Base-by-base conservation (phyloP, 1,140 invertebrate genomes). In the Rhagoletis zephyria region DNA sequence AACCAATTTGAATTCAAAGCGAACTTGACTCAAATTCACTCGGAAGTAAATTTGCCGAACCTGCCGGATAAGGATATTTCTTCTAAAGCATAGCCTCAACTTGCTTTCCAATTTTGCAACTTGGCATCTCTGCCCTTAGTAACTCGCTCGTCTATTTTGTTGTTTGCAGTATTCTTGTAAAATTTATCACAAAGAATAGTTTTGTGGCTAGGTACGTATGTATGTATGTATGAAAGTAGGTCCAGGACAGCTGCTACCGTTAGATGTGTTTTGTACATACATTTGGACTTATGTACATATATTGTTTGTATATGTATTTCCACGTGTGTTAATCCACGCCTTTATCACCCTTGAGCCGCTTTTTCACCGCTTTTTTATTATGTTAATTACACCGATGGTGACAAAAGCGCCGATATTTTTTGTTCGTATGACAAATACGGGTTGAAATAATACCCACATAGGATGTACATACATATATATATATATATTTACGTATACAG, bases 331-430 rank as follows among this genome's bases (percentile, higher is more conserved):
- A 74, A 48, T 48, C 9, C 40, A 16, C 67, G 45, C 67, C 40
- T 74, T 74, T 45, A 48, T 12, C 45, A 14, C 3, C 67, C 12
- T 74, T 74, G 42, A 4, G 10, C 51, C 51, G 10, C 5, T 40
- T 74, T 40, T 42, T n/a, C 61, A 74, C 42, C 12, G 67, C 42
- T 48, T 74, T 74, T 74, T 74, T 74, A 74, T 74, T 45, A 74
- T 74, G 67, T 74, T 74, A 74, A 74, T 74, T 74, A 45, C 67
- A 2, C 40, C 1, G 9, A 12, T 14, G 40, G 67, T 74, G 42
- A 74, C 67, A 74, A 30, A 74, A 45, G 40, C 67, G 45, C 45
- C 14, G 67, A 45, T 74, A 48, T 74, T 16, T 74, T 5, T n/a
- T 7, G 42, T 12, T 4, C 3, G 42, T 45, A 14, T 74, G 67